These are phyloP conservation scores for Epizoanthus ramosus DNA, from an alignment of 92 coral and sea anemone species.

Conservation along the genomic window DNA sequence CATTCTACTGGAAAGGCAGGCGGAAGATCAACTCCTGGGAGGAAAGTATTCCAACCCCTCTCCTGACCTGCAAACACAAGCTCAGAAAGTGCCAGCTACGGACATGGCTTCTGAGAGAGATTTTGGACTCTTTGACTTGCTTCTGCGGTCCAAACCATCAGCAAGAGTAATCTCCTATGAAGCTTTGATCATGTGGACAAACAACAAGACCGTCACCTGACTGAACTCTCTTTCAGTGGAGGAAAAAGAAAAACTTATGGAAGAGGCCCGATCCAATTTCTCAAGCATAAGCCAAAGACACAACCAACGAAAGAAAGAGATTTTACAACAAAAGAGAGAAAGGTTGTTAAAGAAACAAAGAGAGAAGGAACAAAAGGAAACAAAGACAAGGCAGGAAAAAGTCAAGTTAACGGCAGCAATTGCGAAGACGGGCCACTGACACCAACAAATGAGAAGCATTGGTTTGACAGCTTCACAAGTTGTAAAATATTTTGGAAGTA, in stretches of 20 bases:
- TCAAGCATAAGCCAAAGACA: conserved; percentile 3
- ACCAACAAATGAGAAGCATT: conserved; percentile 41
- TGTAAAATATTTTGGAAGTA: no score
- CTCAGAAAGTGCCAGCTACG: conserved; percentile 47
- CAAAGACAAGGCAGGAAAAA: conserved; percentile 38
- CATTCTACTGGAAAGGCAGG: conserved; percentile 40
- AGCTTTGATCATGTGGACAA: conserved; percentile 54
- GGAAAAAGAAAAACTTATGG: conserved; percentile 41
- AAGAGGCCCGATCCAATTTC: conserved; percentile 7
- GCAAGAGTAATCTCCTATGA: conserved; percentile 52
- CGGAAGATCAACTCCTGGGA: conserved; percentile 37
- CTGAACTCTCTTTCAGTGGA: conserved; percentile 44
- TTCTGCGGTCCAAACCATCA: conserved; percentile 44
- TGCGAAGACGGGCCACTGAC: conserved; percentile 33
- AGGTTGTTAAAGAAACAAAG: conserved; percentile 48
- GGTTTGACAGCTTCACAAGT: conserved; percentile 24
- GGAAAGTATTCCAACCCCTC: conserved; percentile 50
- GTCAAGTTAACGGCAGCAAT: conserved; percentile 27
- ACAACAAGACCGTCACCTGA: conserved; percentile 48
- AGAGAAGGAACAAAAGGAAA: conserved; percentile 44
- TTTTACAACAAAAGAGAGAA: conserved; percentile 44
- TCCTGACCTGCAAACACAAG: conserved; percentile 45
- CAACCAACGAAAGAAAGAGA: conserved; percentile 43
- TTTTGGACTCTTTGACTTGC: conserved; percentile 39
- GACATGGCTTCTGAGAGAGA: conserved; percentile 55